Base-by-base conservation (phyloP, 1,140 invertebrate genomes). In the Drosophila ambigua region DNA sequence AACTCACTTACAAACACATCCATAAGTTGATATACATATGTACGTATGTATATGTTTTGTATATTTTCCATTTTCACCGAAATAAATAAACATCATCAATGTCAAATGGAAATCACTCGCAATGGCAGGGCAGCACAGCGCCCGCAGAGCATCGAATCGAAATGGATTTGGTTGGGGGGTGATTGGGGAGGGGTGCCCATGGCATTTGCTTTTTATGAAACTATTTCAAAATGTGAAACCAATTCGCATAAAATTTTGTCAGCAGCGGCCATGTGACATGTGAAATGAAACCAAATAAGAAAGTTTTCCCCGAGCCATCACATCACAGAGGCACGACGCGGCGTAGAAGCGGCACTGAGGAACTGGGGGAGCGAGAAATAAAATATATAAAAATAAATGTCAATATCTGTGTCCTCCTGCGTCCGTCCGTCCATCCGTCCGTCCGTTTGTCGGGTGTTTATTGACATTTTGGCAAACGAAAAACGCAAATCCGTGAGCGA, bases 71-170 rank as follows among this genome's bases (percentile, higher is more conserved):
- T 88, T 88, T 88, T 88, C 83, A 89, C 67, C 79, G 57, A 88
- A 88, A 89, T 88, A 88, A 88, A 83, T 89, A 88, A 88, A 88
- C 83, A 88, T 88, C 83, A 88, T 88, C 83, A 88, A 88, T 89
- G 83, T 88, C 83, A 83, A 88, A 89, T 88, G 83, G 72, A 89
- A 88, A 84, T 77, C 84, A 89, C 67, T 72, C 78, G 61, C 61
- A 82, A 48, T 76, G 77, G 63, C 75, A 78, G 20, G 1, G 71
- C 69, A 28, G 6, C 6, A 8, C 7, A 31, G 72, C 63, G 54
- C 54, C 52, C 58, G 3, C 23, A 24, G 48, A 43, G 67, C 35
- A 5, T 13, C 11, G 65, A 71, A 71, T 68, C 6, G 26, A 28
- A 28, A 7, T 28, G 23, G 7, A 5, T n/a, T 28, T 28, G 23